Base-by-base conservation (phyloP, 2,888 invertebrate genomes). In the Epirrhoe alternata region DNA sequence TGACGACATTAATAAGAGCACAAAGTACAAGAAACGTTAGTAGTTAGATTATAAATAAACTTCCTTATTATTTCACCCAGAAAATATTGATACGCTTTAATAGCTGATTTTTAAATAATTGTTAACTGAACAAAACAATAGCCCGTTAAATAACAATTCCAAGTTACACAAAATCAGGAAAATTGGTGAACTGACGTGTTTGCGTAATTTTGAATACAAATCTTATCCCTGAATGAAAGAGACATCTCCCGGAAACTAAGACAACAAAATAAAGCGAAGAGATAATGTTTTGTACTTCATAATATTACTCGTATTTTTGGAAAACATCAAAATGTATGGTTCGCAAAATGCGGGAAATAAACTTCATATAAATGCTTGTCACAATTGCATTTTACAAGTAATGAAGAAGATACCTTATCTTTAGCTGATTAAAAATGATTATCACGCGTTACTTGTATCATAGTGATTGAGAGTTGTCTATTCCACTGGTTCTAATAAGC, bases 1-100 rank as follows among this genome's bases (percentile, higher is more conserved):
- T 35, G 50, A 50, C 54, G 7, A 51, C 31, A 62, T 10, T 45
- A 49, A 55, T 59, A 59, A 49, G 57, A 68, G 67, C 67, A 68
- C 65, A 65, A 62, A 65, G 65, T 62, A 65, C 65, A 65, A 62
- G 59, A 56, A 65, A 62, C 31, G 8, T 53, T 61, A 68, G 61
- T 50, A 16, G 14, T 45, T 68, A 53, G 61, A 53, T 24, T 51
- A 16, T 51, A 56, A n/a, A 45, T 55, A 6, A 57, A 62, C 30
- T 55, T 51, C 6, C 5, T 6, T 45, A 45, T n/a, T 52, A 61
- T 31, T 52, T 51, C 38, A 50, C 14, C 54, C 31, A 60, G 5
- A 24, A 51, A 16, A 10, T 10, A 33, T 31, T 8, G 47, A 45
- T 47, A 31, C 10, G 42, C 14, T 51, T 38, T 51, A 50, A 38